A percentile compares a stretch with the other conserved stretches of the same genome.
Conservation (phyloP, 2,888 invertebrate genomes). For the Psylliodes chrysocephalus region DNA sequence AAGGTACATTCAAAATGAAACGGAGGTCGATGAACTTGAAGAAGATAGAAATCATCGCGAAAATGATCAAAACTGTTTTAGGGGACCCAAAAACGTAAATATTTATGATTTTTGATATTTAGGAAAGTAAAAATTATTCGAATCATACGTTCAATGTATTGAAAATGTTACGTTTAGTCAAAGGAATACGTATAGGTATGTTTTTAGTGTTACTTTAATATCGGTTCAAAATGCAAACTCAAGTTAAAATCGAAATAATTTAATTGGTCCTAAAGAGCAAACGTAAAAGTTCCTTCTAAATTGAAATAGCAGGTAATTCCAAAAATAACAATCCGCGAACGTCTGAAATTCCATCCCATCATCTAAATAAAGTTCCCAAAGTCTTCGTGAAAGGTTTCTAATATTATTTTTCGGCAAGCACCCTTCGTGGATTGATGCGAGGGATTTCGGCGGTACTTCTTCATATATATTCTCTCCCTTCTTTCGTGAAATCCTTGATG, state of each 20-base stretch:
- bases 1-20: too few species aligned
- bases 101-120: too few species aligned
- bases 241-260: neutral
- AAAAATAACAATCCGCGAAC: conserved; percentile 12
- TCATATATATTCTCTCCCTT: neutral
- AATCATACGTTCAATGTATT: too few species aligned
- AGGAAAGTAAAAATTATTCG: too few species aligned
- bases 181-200: too few species aligned
- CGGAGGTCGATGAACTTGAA: too few species aligned
- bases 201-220: too few species aligned
- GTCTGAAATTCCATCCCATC: conserved; percentile 20
- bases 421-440: conserved; percentile 3
- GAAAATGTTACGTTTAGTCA: too few species aligned
- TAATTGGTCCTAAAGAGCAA: conserved; percentile 5
- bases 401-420: conserved; percentile 21
- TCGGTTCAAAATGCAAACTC: conserved; percentile 12
- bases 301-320: conserved; percentile 19
- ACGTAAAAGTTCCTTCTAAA: conserved; percentile 2
- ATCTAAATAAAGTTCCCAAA: conserved; percentile 19
- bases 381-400: conserved; percentile 16
- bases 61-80: too few species aligned
- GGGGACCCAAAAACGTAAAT: too few species aligned
- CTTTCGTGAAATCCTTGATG: neutral
- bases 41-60: too few species aligned
- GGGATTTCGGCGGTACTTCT: conserved; percentile 5